phyloP scores from a whole-genome alignment of 2,113 vertebrate genomes.

The Noctilio leporinus region DNA sequence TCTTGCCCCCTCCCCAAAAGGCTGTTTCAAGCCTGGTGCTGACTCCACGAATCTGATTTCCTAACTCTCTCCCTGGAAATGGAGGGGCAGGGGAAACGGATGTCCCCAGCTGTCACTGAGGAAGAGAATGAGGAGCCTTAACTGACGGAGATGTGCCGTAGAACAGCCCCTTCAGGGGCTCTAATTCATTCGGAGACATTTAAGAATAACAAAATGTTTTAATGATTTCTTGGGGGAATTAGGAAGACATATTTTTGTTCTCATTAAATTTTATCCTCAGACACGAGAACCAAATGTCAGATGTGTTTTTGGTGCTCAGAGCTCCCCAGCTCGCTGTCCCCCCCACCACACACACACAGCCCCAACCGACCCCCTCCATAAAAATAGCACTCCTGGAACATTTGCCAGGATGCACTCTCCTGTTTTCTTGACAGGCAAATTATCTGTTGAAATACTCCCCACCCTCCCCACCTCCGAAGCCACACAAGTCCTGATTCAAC shows the following conservation, averaged over 20 bases:
- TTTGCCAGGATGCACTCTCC: neutral
- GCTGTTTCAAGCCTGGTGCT: neutral
- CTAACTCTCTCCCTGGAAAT: neutral
- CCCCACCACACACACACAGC: neutral
- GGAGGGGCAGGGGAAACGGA: neutral
- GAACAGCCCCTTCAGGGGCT: constrained; percentile 76
- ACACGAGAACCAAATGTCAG: constrained; percentile 78
- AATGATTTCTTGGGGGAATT: constrained; percentile 84
- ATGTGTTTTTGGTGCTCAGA: constrained; percentile 58
- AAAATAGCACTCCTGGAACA: neutral
- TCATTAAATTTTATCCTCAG: constrained; percentile 81
- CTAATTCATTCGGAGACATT: constrained; percentile 83
- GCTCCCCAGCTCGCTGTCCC: neutral
- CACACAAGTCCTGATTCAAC: constrained; percentile 80
- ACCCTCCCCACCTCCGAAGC: constrained; percentile 42
- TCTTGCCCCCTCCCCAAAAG: neutral
- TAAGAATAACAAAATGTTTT: constrained; percentile 84
- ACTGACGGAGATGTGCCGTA: constrained; percentile 38
- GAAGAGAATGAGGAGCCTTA: constrained; percentile 30
- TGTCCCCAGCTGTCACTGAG: constrained; percentile 50
- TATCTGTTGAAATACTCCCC: constrained; percentile 67
- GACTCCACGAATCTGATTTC: neutral
- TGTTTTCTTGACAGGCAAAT: constrained; percentile 67
- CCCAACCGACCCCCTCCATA: neutral
- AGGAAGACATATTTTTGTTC: constrained; percentile 79